Percentiles rank a stretch among this genome's conserved stretches.
phyloP scores from a whole-genome alignment of 92 coral and sea anemone genomes.

The Blastomussa wellsi region DNA sequence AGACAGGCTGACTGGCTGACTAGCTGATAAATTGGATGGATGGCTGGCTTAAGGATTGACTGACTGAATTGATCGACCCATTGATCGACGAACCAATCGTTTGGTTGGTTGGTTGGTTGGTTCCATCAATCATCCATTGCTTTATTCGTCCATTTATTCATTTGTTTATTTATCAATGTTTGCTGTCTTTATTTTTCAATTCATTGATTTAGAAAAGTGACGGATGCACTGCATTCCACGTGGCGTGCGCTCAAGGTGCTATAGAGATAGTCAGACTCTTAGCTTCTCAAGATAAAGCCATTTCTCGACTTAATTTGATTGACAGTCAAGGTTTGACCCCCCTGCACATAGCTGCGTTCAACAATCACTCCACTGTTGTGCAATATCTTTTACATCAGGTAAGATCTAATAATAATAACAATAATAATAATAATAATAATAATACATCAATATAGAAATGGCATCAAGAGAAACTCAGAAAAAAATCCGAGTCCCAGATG shows the following conservation, averaged over 20 bases:
- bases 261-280: conserved; percentile 56
- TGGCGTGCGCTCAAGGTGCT: conserved; percentile 67
- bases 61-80: neutral
- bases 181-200: neutral
- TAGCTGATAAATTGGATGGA: neutral
- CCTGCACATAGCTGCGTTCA: conserved; percentile 61
- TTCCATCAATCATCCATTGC: neutral
- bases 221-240: conserved; percentile 59
- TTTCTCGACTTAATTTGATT: conserved; percentile 59
- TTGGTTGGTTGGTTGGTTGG: neutral
- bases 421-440: too few relatives aligned
- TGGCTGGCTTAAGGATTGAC: neutral
- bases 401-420: neutral
- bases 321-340: conserved; percentile 63
- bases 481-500: too few relatives aligned
- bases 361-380: conserved; percentile 59
- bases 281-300: conserved; percentile 51
- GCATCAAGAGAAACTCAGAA: too few relatives aligned
- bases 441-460: too few relatives aligned
- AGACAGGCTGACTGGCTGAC: neutral
- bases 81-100: neutral
- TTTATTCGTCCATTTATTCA: neutral
- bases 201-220: conserved; percentile 41
- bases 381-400: conserved; percentile 66
- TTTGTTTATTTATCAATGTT: neutral